Conservation (phyloP, 2,113 vertebrate genomes). For the Megatriorchis doriae region DNA sequence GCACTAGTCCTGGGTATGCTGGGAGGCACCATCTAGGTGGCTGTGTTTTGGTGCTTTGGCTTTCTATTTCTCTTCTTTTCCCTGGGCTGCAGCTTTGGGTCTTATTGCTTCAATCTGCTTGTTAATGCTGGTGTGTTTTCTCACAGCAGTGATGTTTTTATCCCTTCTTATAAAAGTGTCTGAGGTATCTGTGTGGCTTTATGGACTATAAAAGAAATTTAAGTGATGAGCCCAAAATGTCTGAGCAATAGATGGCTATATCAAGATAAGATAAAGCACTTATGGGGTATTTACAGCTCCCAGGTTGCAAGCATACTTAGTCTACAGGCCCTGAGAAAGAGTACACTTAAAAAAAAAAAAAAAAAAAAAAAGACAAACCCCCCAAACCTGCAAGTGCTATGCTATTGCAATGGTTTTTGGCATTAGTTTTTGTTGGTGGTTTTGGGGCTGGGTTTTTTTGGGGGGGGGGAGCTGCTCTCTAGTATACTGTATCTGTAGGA, state of each 20-base stretch:
- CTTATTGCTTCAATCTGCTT: neutral
- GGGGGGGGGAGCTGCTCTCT: accelerated
- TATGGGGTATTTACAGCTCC: neutral
- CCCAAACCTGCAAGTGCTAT: accelerated
- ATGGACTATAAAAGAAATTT: neutral
- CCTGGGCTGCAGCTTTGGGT: neutral
- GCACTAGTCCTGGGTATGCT: neutral
- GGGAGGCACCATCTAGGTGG: accelerated
- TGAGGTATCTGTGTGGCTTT: neutral
- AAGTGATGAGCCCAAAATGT: neutral
- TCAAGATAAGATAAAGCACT: neutral
- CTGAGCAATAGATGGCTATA: neutral
- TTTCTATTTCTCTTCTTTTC: neutral
- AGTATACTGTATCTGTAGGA: accelerated
- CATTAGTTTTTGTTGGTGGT: neutral
- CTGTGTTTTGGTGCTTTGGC: neutral
- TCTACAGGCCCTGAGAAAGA: neutral
- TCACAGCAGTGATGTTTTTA: neutral
- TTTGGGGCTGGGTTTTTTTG: too few relatives aligned
- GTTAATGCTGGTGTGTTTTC: neutral
- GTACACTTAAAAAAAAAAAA: neutral
- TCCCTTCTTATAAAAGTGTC: neutral
- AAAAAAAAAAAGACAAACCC: accelerated
- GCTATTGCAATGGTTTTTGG: neutral
- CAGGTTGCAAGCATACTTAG: neutral